Base-by-base conservation (phyloP, 1,140 invertebrate genomes). In the Cryptotermes secundus region DNA sequence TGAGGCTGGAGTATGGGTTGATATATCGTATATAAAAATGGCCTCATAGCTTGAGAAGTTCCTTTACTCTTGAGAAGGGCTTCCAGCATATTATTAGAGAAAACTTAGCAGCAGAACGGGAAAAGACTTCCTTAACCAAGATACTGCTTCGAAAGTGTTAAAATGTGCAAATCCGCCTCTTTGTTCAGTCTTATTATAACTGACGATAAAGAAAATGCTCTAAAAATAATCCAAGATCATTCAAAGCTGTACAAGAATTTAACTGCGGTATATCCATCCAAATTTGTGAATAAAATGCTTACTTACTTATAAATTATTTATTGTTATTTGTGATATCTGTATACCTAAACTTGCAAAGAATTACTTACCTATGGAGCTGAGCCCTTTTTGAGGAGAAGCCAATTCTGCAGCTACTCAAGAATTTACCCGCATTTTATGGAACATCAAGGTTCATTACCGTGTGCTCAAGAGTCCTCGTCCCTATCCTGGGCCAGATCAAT, bases 21-120 rank as follows among this genome's bases (percentile, higher is more conserved):
- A 31, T 72, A 9, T n/a, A 72, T n/a, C 59, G 59, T 16, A n/a
- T 72, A 31, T 72, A 72, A 72, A 65, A 72, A 72, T 72, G 59
- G n/a, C 59, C 4, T 26, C 26, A 72, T 9, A 9, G n/a, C 26
- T 16, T 26, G 59, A 7, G 59, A 72, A n/a, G 59, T 14, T 59
- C 53, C 53, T 59, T n/a, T 59, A 72, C 31, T 72, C 59, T 72
- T 72, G 59, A 72, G 59, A 72, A 12, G n/a, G 59, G 59, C 59
- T 72, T 26, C 26, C 26, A 72, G 59, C 59, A 26, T 72, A 26
- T 72, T 72, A 72, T 72, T 72, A 72, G 59, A 72, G 59, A 72
- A 72, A 72, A 72, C 59, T 72, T 72, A 26, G 31, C 59, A 72
- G 59, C 59, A 72, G 59, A 72, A n/a, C 31, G 59, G n/a, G 31